Conservation (phyloP, 2,113 vertebrate genomes). For the Indicator maculatus region DNA sequence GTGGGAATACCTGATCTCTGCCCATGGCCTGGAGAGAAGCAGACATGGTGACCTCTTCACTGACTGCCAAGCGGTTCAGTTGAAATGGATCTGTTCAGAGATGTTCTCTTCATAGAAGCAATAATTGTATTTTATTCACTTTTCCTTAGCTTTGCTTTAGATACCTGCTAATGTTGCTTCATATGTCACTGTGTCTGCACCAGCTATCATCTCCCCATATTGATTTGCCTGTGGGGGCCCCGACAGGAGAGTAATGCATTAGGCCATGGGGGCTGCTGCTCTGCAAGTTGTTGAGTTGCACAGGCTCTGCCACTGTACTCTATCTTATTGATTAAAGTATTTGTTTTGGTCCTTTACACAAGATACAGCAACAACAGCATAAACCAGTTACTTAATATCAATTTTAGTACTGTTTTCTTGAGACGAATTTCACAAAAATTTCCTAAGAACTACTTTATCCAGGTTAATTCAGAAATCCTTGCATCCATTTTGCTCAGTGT, state of each 20-base stretch:
- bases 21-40: not conserved
- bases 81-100: not conserved
- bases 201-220: not conserved
- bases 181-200: not conserved
- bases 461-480: not conserved
- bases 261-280: not conserved
- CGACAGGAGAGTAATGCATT: not conserved
- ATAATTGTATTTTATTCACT: no score
- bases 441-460: not conserved
- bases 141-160: not conserved
- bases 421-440: not conserved
- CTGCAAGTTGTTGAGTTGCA: rapidly evolving
- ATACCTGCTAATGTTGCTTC: not conserved
- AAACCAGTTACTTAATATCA: not conserved
- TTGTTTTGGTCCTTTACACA: not conserved
- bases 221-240: not conserved
- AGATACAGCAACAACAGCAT: not conserved
- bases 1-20: not conserved
- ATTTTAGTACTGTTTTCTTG: not conserved
- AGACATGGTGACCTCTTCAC: not conserved
- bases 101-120: not conserved
- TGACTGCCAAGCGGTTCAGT: not conserved
- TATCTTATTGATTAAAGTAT: not conserved
- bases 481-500: not conserved
- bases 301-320: not conserved